These are phyloP conservation scores for Silurus asotus DNA, from an alignment of 2,113 vertebrate species.

Conservation along the genomic window DNA sequence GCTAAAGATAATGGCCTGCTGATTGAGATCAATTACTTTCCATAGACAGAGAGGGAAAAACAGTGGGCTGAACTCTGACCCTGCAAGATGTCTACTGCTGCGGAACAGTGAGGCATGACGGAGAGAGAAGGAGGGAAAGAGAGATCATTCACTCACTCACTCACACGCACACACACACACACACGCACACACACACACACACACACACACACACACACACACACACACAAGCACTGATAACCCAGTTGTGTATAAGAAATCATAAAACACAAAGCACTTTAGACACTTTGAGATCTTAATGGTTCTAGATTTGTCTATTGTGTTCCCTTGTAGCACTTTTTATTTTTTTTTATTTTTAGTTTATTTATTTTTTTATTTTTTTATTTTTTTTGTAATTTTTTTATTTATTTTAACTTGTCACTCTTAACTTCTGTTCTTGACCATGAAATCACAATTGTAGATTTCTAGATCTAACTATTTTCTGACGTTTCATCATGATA, in stretches of 20 bases:
- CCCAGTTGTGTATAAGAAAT: not conserved
- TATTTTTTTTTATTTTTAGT: no score
- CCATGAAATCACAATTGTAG: no score
- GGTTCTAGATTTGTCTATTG: no score
- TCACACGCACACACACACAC: slow-evolving; percentile 41
- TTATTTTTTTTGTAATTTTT: no score
- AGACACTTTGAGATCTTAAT: not conserved
- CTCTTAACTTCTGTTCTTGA: no score
- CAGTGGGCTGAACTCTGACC: slow-evolving; percentile 72
- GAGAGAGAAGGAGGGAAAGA: slow-evolving; percentile 52
- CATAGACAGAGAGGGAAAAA: slow-evolving; percentile 70
- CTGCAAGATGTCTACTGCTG: slow-evolving; percentile 54
- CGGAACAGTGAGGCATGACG: slow-evolving; percentile 55
- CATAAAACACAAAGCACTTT: not conserved
- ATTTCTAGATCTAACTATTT: no score
- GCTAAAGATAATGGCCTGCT: slow-evolving; percentile 90
- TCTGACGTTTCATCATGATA: no score
- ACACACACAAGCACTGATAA: not conserved
- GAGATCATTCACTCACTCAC: slow-evolving; percentile 24
- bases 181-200: not conserved
- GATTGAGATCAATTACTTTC: slow-evolving; percentile 90
- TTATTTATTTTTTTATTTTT: no score
- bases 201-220: not conserved
- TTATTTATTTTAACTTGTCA: no score
- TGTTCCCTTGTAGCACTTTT: no score